Base-by-base conservation (phyloP, 2,113 vertebrate genomes). In the Gopherus flavomarginatus region DNA sequence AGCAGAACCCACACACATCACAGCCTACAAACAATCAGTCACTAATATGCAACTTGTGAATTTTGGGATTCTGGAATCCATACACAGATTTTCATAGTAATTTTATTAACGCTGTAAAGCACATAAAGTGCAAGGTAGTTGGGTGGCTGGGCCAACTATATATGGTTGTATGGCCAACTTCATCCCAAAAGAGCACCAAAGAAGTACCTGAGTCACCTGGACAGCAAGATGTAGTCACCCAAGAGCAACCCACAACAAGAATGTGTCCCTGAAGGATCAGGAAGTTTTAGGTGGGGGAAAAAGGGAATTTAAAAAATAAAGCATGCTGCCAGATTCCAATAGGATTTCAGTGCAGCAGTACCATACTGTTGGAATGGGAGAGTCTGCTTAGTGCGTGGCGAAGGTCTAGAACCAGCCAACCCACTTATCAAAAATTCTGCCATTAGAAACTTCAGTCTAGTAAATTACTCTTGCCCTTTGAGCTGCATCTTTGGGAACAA, bases 341-440 rank as follows among this genome's bases (percentile, higher is more conserved):
- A 75, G 69, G 69, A 42, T 42, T 75, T 38, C n/a, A 75, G 69
- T 44, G n/a, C 72, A 77, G 72, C 72, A 77, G 10, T 3, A 47
- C 83, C 3, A 80, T 26, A 56, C 24, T 35, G 57, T 65, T 27
- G 38, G n/a, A 0, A 57, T 10, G 11, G 57, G 19, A 0, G 6
- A 31, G 26, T 13, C 56, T 59, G 85, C 35, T 0, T 26, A 62
- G 54, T 50, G 24, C 11, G 56, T 52, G 29, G 47, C 44, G 14
- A 75, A 38, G 42, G 29, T 31, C 29, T 62, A 44, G 59, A 53
- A 54, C n/a, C 38, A 77, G 16, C 0, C 2, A 38, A 83, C 42
- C 16, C 47, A 0, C 0, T 6, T 82, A 1, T 6, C 22, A 35
- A 42, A 11, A 88, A 80, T 2, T 0, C 69, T 54, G 11, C 2